Evolutionary conservation across 2,888 invertebrate genomes (phyloP).

Genomic region (Sarcophaga variegata): DNA sequence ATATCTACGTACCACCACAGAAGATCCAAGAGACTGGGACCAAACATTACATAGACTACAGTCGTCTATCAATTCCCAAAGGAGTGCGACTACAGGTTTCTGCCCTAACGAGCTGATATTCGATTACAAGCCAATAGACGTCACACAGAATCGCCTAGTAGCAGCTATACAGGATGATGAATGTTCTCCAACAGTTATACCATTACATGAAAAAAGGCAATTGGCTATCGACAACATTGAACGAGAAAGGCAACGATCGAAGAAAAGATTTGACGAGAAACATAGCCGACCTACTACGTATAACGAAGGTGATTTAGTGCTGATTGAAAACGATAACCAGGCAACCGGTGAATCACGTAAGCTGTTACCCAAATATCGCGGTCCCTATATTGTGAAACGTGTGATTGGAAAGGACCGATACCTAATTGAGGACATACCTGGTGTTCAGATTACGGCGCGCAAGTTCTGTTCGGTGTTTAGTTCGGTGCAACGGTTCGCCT

Average conservation of each 20-base stretch:
- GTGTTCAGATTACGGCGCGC: slow-evolving; percentile 46
- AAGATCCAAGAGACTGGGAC: slow-evolving; percentile 6
- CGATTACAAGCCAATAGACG: slow-evolving; percentile 48
- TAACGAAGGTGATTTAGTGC: slow-evolving; percentile 45
- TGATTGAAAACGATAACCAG: slow-evolving; percentile 54
- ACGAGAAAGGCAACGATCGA: slow-evolving; percentile 21
- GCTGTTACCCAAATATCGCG: slow-evolving; percentile 49
- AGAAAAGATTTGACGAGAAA: neutral
- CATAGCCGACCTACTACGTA: slow-evolving; percentile 10
- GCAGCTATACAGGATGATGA: slow-evolving; percentile 42
- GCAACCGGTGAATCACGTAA: slow-evolving; percentile 67
- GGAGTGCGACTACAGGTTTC: slow-evolving; percentile 31
- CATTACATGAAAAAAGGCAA: slow-evolving; percentile 29
- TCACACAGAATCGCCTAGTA: slow-evolving; percentile 35
- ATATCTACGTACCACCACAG: slow-evolving; percentile 30
- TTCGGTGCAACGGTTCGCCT: slow-evolving; percentile 37
- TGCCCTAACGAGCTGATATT: slow-evolving; percentile 52
- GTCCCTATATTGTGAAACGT: slow-evolving; percentile 13
- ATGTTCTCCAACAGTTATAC: neutral
- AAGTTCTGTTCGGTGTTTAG: slow-evolving; percentile 49
- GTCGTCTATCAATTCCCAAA: slow-evolving; percentile 39
- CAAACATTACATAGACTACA: slow-evolving; percentile 6
- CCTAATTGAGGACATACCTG: slow-evolving; percentile 63
- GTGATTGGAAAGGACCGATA: slow-evolving; percentile 65
- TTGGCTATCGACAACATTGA: slow-evolving; percentile 31